Evolutionary conservation across 2,888 invertebrate species (phyloP), one percentile per base, ranked within the genome.

Genomic region (Trypoxylon attenuatum): DNA sequence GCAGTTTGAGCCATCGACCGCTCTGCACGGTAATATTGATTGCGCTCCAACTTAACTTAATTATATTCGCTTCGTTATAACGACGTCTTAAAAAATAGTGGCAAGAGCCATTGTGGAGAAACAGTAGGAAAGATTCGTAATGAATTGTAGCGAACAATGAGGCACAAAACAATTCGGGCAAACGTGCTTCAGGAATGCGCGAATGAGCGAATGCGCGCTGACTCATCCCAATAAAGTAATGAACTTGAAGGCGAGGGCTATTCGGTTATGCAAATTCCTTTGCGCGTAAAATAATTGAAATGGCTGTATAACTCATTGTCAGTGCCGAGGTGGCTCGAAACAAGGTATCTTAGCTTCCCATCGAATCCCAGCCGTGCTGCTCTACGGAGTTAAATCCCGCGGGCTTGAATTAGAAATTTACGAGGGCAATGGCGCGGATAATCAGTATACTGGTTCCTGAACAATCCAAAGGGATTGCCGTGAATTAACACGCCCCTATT

Each of bases 261-360:
- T 66, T 54, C 27, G 19, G 19, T 58, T 50, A 65, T 58, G 54
- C 43, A 50, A 66, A 66, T 58, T 38, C 54, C 46, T n/a, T 51
- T 15, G 19, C 19, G 45, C 45, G 41, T 56, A 47, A 58, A 64
- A 66, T 66, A 58, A 67, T 65, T 65, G 42, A 50, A 45, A 46
- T 46, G 39, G 38, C 33, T 18, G 18, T 25, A n/a, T 16, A 45
- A 39, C 54, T 49, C 23, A 38, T 19, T 42, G 21, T 10, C 21
- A 5, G 23, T 23, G 18, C 2, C 15, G 18, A 27, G 15, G n/a
- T n/a, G n/a, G n/a, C n/a, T 10, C 19, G 19, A n/a, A 25, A 38
- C 43, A 43, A 50, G 21, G 22, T 22, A 47, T 21, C 19, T 10
- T 13, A n/a, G 33, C 33, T 10, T 13, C 13, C n/a, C 33, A 33